phyloP scores from a whole-genome alignment of 1,140 invertebrate genomes.

The Drosophila sp. region DNA sequence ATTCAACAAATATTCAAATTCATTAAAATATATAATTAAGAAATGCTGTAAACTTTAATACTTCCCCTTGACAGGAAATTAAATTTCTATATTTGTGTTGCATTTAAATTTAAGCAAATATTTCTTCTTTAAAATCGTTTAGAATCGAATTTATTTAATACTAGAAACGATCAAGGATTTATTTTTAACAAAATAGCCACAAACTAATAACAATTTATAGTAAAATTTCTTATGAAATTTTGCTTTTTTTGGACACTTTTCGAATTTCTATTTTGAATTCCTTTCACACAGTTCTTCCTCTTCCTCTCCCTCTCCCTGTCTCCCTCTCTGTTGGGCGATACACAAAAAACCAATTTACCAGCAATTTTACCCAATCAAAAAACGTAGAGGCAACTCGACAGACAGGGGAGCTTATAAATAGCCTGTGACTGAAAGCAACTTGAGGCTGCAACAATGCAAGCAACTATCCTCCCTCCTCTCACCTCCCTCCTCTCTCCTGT shows the following conservation, averaged over 20 bases:
- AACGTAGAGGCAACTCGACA: constrained; percentile 42
- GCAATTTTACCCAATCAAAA: constrained; percentile 71
- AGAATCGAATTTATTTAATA: too few species aligned
- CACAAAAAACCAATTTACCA: constrained; percentile 77
- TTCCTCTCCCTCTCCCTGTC: neutral
- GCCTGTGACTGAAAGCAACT: constrained; percentile 53
- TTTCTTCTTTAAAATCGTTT: too few species aligned
- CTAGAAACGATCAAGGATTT: too few species aligned
- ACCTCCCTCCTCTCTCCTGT: neutral
- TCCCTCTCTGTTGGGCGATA: constrained; percentile 12
- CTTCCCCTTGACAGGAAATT: too few species aligned
- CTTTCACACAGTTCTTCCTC: constrained; percentile 17
- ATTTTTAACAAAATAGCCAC: too few species aligned
- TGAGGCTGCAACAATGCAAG: constrained; percentile 50
- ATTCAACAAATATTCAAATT: neutral
- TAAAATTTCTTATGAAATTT: neutral
- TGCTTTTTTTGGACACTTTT: neutral
- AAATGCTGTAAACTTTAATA: too few species aligned
- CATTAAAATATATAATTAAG: neutral
- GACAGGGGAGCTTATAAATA: constrained; percentile 65
- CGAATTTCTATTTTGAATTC: constrained; percentile 31
- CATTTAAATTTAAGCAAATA: too few species aligned
- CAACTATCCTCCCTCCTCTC: constrained; percentile 11
- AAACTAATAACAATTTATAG: too few species aligned
- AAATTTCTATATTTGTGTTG: too few species aligned